Percentiles rank a stretch among this genome's conserved stretches.
These are phyloP conservation scores for Neuroterus valhalla DNA, from an alignment of 1,140 invertebrate genomes.

Conservation along the genomic window DNA sequence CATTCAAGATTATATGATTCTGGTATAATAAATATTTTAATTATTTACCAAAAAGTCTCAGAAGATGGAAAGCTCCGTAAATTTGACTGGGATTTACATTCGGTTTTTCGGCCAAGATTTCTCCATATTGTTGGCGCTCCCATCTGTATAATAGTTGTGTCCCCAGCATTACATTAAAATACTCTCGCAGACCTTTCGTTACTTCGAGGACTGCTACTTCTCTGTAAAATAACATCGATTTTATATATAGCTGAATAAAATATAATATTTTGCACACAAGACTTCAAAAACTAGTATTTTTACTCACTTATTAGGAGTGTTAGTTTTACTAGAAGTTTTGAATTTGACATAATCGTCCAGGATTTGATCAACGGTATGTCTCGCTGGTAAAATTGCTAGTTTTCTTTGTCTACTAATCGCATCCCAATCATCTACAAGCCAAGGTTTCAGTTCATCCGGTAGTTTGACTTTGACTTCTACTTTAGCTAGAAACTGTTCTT, in stretches of 20 bases:
- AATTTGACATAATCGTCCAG: constrained; percentile 92
- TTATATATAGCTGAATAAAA: constrained; percentile 3
- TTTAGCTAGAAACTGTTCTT: constrained; percentile 87
- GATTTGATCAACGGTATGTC: constrained; percentile 90
- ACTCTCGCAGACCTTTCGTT: constrained; percentile 91
- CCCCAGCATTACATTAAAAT: constrained; percentile 96
- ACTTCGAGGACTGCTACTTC: constrained; percentile 87
- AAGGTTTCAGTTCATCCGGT: constrained; percentile 94
- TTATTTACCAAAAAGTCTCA: constrained; percentile 84
- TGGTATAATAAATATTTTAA: background rate
- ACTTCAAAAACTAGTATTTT: too few relatives aligned
- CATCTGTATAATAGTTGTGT: constrained; percentile 96
- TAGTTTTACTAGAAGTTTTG: constrained; percentile 79
- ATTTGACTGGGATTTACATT: constrained; percentile 88
- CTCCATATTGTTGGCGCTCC: constrained; percentile 94
- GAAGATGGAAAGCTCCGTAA: constrained; percentile 93
- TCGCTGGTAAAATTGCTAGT: constrained; percentile 88
- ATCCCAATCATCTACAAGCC: constrained; percentile 97
- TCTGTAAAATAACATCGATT: constrained; percentile 68
- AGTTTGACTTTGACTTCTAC: constrained; percentile 92
- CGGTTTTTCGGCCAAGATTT: constrained; percentile 87
- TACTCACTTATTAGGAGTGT: constrained; percentile 86
- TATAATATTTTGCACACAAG: background rate
- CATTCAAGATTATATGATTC: background rate
- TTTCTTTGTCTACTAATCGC: constrained; percentile 92